Evolutionary conservation across 1,140 invertebrate species (phyloP), one percentile per base, ranked within the genome.

Genomic region (Saccostrea echinata): DNA sequence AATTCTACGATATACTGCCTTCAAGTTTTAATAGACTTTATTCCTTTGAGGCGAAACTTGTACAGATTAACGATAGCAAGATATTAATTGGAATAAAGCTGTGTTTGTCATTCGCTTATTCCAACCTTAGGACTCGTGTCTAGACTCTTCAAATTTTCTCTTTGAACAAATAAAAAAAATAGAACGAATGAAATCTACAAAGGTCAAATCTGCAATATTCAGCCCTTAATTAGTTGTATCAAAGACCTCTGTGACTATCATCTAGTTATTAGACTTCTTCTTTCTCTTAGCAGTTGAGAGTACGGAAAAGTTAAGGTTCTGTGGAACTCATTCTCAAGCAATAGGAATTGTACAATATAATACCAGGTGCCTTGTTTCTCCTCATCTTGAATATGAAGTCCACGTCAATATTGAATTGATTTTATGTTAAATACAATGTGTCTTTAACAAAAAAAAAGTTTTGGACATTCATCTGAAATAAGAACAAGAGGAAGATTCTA

Each of bases 161-260:
- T 76, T 76, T 76, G 68, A 76, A 30, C 68, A 76, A 76, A 76
- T 76, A 16, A 76, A 76, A 76, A 64, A 21, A 1, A 24, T n/a
- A 64, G 24, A 64, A 64, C 9, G 24, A 16, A 16, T 76, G 68
- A 27, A 76, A 11, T 27, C 24, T 27, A 11, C 30, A 76, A 18
- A 61, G 55, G 18, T 61, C 55, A 61, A 57, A 61, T 61, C 27
- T 33, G 68, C 27, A 76, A 76, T 76, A 76, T 76, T 30, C 24
- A 16, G 11, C 16, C 68, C 16, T 76, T 13, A 76, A 76, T 71
- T 24, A 30, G 1, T 76, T 16, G 18, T 33, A 76, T 76, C 68
- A 76, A 76, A 76, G 68, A 27, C 24, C 33, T 76, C 27, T 12
- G 27, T 11, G 24, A 76, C 24, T 2, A 12, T 35, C 33, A 33